phyloP scores from a whole-genome alignment of 2,888 invertebrate genomes.

The Osmoderma eremita region DNA sequence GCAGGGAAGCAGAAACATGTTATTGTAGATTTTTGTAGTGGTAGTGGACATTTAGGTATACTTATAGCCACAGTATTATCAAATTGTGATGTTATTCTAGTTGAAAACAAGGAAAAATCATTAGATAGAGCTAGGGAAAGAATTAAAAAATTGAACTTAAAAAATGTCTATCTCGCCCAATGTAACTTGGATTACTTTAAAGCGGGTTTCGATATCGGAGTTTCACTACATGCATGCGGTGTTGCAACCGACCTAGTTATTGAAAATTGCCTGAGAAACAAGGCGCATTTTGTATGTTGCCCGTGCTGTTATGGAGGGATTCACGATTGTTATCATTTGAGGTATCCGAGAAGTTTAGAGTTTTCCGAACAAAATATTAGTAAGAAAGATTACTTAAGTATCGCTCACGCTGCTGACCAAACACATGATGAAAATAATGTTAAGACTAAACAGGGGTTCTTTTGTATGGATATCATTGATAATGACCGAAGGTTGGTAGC shows the following conservation, averaged over 20 bases:
- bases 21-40: conserved; percentile 95
- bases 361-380: conserved; percentile 60
- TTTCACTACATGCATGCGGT: conserved; percentile 93
- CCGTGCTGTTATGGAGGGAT: conserved; percentile 96
- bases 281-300: conserved; percentile 87
- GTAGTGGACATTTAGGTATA: conserved; percentile 93
- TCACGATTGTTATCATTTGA: conserved; percentile 80
- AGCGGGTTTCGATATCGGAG: conserved; percentile 84
- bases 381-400: conserved; percentile 73
- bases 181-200: conserved; percentile 91
- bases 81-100: conserved; percentile 78
- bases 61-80: conserved; percentile 83
- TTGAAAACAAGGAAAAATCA: conserved; percentile 94
- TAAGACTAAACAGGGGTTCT: conserved; percentile 79
- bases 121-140: conserved; percentile 78
- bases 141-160: conserved; percentile 71
- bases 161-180: conserved; percentile 83
- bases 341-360: conserved; percentile 82
- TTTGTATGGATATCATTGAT: conserved; percentile 90
- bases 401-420: conserved; percentile 93
- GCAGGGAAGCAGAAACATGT: conserved; percentile 63
- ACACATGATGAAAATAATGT: conserved; percentile 80
- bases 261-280: conserved; percentile 78
- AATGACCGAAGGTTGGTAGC: conserved; percentile 84
- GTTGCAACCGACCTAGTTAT: conserved; percentile 93